phyloP scores from a whole-genome alignment of 2,113 vertebrate species.

The Hoplias malabaricus region DNA sequence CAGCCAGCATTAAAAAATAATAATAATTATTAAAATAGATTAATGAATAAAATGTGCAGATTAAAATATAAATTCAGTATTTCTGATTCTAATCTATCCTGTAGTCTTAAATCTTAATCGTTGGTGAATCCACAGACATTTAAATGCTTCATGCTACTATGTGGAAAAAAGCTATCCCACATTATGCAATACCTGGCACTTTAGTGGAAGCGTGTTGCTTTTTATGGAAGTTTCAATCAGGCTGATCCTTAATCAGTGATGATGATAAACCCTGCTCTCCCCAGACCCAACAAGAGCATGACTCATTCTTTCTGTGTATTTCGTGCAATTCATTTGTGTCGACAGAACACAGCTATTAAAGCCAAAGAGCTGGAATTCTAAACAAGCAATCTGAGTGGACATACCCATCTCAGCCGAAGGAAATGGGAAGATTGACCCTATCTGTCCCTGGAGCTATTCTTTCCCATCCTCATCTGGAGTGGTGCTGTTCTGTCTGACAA shows the following conservation, averaged over 20 bases:
- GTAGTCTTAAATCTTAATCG: too few species aligned
- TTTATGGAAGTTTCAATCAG: conserved; percentile 29
- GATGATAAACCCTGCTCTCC: background rate
- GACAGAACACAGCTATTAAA: conserved; percentile 2
- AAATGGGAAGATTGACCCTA: conserved; percentile 6
- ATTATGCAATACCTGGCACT: background rate
- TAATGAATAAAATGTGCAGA: too few species aligned
- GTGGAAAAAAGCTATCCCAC: background rate
- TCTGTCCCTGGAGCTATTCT: background rate
- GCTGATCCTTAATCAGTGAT: conserved; percentile 10
- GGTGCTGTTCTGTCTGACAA: conserved; percentile 25
- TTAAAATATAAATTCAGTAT: too few species aligned
- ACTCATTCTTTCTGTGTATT: conserved; percentile 9
- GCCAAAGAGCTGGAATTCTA: background rate
- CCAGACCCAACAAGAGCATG: background rate
- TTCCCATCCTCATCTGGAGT: conserved; percentile 4
- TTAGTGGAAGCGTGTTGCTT: conserved; percentile 6
- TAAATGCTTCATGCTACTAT: background rate
- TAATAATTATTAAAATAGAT: too few species aligned
- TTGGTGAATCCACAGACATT: too few species aligned
- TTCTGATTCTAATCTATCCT: too few species aligned
- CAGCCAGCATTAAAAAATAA: too few species aligned
- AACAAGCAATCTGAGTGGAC: background rate
- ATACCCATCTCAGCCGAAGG: conserved; percentile 2
- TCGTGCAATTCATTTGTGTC: conserved; percentile 22